A percentile compares a stretch with the other conserved stretches of the same genome.
phyloP scores from a whole-genome alignment of 2,797 vertebrate genomes.

The Bovichtus variegatus region DNA sequence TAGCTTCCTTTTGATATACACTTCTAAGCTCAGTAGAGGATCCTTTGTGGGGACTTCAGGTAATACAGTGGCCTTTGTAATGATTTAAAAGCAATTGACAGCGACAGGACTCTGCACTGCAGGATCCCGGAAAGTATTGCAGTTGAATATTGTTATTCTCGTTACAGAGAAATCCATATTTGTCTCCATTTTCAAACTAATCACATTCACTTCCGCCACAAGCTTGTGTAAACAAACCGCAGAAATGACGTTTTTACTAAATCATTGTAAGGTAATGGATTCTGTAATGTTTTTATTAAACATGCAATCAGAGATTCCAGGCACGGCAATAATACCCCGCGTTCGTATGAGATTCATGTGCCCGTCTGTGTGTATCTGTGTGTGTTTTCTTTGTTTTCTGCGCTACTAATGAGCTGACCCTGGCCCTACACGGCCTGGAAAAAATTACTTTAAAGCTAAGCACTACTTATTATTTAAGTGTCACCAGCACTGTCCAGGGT shows the following conservation, averaged over 20 bases:
- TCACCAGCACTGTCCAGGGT: constrained; percentile 71
- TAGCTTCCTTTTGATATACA: constrained; percentile 58
- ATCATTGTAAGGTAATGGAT: constrained; percentile 41
- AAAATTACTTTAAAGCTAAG: constrained; percentile 79
- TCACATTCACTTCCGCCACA: constrained; percentile 33
- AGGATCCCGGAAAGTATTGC: constrained; percentile 3
- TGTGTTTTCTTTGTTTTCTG: constrained; percentile 53
- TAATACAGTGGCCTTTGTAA: constrained; percentile 49
- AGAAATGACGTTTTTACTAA: constrained; percentile 37
- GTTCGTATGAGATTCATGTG: constrained; percentile 56
- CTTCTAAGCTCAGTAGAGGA: constrained; percentile 54
- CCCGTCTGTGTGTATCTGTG: background rate
- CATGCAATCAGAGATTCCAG: constrained; percentile 63
- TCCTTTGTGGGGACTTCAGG: constrained; percentile 51
- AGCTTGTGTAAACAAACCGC: constrained; percentile 33
- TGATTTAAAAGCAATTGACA: constrained; percentile 48
- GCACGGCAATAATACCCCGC: constrained; percentile 44
- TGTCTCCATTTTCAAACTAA: constrained; percentile 48
- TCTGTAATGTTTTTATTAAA: constrained; percentile 70
- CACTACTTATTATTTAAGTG: constrained; percentile 85
- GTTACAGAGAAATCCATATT: constrained; percentile 34
- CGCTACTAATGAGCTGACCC: constrained; percentile 72
- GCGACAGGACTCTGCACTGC: constrained; percentile 7
- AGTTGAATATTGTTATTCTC: constrained; percentile 38
- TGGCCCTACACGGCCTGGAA: constrained; percentile 56